These are phyloP conservation scores for Ia io DNA, from an alignment of 2,113 vertebrate species.

Conservation along the genomic window DNA sequence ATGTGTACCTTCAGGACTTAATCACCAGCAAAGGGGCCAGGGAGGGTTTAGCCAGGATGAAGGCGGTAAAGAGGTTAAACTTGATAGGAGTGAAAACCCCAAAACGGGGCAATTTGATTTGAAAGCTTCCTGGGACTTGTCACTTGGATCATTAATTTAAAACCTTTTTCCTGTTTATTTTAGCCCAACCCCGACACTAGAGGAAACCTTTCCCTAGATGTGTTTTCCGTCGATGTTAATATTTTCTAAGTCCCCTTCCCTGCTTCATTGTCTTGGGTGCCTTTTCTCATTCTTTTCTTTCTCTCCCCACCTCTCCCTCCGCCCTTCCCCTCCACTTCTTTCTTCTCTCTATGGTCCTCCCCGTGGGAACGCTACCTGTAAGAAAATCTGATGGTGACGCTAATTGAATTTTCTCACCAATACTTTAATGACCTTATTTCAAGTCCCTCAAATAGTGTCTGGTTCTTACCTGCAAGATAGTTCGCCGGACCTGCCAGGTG, in stretches of 20 bases:
- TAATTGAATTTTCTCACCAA: not conserved
- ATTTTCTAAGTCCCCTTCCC: not conserved
- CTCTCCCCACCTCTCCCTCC: accelerated
- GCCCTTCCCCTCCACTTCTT: accelerated
- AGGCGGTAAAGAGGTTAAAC: conserved; percentile 29
- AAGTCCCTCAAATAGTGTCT: not conserved
- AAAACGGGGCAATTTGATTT: conserved; percentile 46
- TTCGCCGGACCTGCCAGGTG: not conserved
- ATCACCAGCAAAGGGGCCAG: not conserved
- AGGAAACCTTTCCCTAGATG: not conserved
- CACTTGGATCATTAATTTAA: conserved; percentile 36
- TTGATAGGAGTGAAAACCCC: conserved; percentile 22
- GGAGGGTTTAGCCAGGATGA: not conserved
- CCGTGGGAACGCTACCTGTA: not conserved
- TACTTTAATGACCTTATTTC: not conserved
- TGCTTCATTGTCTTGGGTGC: not conserved
- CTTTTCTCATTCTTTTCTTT: not conserved
- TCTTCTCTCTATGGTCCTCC: not conserved
- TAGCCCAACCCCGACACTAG: not conserved
- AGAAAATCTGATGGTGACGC: not conserved
- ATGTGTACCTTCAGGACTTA: not conserved
- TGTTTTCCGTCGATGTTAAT: not conserved
- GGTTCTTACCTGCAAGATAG: not conserved
- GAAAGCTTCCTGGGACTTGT: conserved; percentile 53
- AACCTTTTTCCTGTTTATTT: conserved; percentile 44